Evolutionary conservation across 2,113 vertebrate genomes (phyloP), one percentile per base, ranked within the genome.

Genomic region (Garra rufa): DNA sequence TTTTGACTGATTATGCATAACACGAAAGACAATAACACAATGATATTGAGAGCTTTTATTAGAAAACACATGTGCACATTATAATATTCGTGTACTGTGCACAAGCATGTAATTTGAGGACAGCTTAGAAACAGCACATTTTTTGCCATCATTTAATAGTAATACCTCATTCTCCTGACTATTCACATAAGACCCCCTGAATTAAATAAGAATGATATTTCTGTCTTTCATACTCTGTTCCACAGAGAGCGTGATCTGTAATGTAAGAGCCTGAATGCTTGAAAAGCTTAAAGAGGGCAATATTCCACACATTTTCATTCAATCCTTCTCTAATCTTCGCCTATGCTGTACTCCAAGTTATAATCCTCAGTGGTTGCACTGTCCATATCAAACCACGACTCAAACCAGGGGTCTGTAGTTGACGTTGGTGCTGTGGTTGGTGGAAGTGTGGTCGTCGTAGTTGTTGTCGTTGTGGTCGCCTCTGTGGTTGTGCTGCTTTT

Each of bases 371-470:
- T 94, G 8, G 84, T 63, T 19, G 79, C 86, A 85, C 82, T 86
- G 73, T 93, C 91, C 83, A 86, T 83, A 3, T 87, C 89, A 28
- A 92, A 92, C 94, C 94, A 95, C 4, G 90, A 87, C 88, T 95
- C 92, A 15, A 89, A 93, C 94, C 94, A 93, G 44, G 11, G 1
- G 44, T 46, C 44, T 44, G 43, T 9, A 44, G 44, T 13, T 46
- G 44, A 3, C 34, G 52, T 79, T 44, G 61, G 83, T 65, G 81
- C 73, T 48, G 89, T 88, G 44, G 55, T 83, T 1, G 83, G 88
- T 2, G 88, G 75, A 7, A 87, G 61, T 19, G 85, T 88, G 48
- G 88, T 88, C 5, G 85, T 67, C 9, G 84, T 38, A 28, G 82
- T 78, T 0, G 82, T 78, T 0, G 76, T 83, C 0, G 88, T 89